Base-by-base conservation (phyloP, 2,113 vertebrate genomes). In the Anolis carolinensis region DNA sequence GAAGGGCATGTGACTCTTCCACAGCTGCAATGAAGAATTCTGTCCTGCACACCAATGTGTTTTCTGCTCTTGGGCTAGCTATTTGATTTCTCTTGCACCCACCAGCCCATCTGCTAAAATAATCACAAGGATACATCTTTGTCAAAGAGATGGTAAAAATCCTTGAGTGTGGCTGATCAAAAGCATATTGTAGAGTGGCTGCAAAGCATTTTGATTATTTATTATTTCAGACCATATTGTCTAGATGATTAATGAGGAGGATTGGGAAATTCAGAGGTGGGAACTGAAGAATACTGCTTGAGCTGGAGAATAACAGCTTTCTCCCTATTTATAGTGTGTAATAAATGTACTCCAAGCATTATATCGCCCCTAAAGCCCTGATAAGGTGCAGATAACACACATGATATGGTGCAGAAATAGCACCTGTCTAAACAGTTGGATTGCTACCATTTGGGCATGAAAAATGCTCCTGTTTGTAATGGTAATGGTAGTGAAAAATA, bases 291-390 rank as follows among this genome's bases (percentile, higher is more conserved):
- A 74, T 1, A 8, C 59, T 76, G 0, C 20, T 81, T 55, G 84
- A 83, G 88, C 79, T 83, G 85, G 67, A 84, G 85, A 86, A 85
- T 90, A 90, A 92, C 78, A 63, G 48, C 23, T 1, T 70, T 55
- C 23, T 55, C 16, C 3, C 14, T 44, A 44, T 52, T 79, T 55
- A 25, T 63, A 2, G 0, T 30, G 9, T 0, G 0, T 52, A 78
- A 83, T 39, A 75, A 82, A 88, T 85, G 81, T 89, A 27, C 13
- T 21, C 13, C 21, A 18, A 71, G 86, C 52, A 86, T 77, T 55
- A 74, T 9, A 77, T 32, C 23, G 1, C 23, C 76, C 52, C 52
- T 14, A 55, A 55, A 14, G 52, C 10, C 65, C 52, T 71, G 70
- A 89, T 8, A 86, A 11, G 30, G 7, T 86, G 84, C 82, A 90